Evolutionary conservation across 2,113 vertebrate species (phyloP).

Genomic region (Brienomyrus longianalis): DNA sequence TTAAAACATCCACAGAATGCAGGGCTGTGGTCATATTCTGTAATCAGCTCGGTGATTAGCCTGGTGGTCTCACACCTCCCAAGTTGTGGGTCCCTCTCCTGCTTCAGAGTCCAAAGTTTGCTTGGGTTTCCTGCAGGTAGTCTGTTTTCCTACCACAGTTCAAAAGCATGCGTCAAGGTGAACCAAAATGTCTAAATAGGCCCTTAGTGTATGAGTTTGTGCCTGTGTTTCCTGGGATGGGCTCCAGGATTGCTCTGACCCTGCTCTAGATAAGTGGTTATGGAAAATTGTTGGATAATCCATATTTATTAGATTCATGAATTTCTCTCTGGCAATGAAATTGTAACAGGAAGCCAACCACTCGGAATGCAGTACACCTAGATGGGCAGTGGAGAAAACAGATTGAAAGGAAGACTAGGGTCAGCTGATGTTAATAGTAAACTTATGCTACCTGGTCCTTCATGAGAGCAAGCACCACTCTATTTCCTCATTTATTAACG

Average conservation of each 20-base stretch:
- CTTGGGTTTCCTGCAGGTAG: background rate
- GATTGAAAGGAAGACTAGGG: background rate
- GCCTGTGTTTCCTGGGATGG: background rate
- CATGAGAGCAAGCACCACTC: background rate
- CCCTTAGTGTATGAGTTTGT: background rate
- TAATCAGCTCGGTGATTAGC: background rate
- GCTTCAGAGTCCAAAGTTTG: background rate
- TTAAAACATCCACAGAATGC: background rate
- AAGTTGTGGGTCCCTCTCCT: background rate
- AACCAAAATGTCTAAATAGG: background rate
- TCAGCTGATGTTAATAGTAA: background rate
- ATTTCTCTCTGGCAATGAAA: background rate
- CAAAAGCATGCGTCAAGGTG: background rate
- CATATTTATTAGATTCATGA: slow-evolving; percentile 8
- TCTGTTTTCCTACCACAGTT: background rate
- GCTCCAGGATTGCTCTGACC: background rate
- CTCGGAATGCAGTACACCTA: background rate
- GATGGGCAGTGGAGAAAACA: background rate
- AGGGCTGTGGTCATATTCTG: background rate
- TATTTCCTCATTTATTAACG: background rate
- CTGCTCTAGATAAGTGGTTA: background rate
- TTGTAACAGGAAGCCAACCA: slow-evolving; percentile 1
- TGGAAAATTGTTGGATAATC: background rate
- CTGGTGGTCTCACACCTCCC: background rate
- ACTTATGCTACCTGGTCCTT: background rate